Conservation (phyloP, 1,140 invertebrate genomes). For the Zophobas morio region DNA sequence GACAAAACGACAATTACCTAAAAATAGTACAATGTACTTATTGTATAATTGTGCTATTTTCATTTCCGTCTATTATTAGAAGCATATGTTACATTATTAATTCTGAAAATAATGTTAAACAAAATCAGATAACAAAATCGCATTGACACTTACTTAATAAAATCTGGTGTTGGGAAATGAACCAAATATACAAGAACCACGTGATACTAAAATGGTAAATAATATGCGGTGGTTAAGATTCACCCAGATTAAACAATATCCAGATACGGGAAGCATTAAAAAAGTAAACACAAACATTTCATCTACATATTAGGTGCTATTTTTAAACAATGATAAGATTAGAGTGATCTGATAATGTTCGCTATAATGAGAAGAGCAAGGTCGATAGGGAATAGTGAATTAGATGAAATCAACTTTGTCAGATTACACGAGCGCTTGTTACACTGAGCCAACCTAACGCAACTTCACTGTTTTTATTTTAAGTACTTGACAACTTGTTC, state of each 20-base stretch:
- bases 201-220: slow-evolving; percentile 10
- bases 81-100: slow-evolving; percentile 9
- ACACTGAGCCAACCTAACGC: slow-evolving; percentile 37
- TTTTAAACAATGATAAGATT: slow-evolving; percentile 52
- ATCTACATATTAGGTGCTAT: slow-evolving; percentile 43
- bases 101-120: background rate
- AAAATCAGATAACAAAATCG: slow-evolving; percentile 11
- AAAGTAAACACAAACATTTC: slow-evolving; percentile 39
- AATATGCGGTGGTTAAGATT: slow-evolving; percentile 4
- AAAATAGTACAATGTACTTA: too few relatives aligned
- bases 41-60: too few relatives aligned
- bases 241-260: slow-evolving; percentile 12
- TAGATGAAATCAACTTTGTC: slow-evolving; percentile 46
- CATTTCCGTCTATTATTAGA: background rate
- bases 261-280: slow-evolving; percentile 23
- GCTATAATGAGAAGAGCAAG: slow-evolving; percentile 44
- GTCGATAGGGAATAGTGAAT: slow-evolving; percentile 48
- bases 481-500: slow-evolving; percentile 41
- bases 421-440: slow-evolving; percentile 41
- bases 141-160: slow-evolving; percentile 6
- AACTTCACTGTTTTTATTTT: slow-evolving; percentile 41
- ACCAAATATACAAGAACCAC: slow-evolving; percentile 2
- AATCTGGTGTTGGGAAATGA: background rate
- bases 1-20: background rate
- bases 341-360: slow-evolving; percentile 37